phyloP scores from a whole-genome alignment of 1,140 invertebrate species.

The Ceratina calcarata region DNA sequence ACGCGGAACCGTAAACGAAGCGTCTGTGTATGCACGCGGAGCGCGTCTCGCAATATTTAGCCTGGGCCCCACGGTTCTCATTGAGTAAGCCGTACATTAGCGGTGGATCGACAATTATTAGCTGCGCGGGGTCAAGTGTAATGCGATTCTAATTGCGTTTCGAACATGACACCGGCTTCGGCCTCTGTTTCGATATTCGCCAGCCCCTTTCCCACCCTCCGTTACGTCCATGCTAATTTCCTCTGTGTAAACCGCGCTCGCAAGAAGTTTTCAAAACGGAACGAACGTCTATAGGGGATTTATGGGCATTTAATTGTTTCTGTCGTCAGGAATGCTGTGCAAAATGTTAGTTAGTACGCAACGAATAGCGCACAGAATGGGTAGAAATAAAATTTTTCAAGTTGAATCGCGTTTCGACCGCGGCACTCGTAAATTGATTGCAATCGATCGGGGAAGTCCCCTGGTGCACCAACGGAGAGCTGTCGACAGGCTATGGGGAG shows the following conservation, averaged over 20 bases:
- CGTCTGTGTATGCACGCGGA: not conserved
- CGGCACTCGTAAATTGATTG: slow-evolving; percentile 35
- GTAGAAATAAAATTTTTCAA: not conserved
- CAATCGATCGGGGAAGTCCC: slow-evolving; percentile 29
- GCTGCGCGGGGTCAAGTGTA: slow-evolving; percentile 50
- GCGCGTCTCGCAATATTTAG: slow-evolving; percentile 10
- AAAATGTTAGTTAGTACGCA: too few species aligned
- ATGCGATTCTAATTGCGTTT: slow-evolving; percentile 52
- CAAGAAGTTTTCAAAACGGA: not conserved
- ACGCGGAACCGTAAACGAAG: slow-evolving; percentile 20
- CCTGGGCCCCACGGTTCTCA: not conserved
- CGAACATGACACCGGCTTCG: slow-evolving; percentile 45
- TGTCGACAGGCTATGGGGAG: not conserved
- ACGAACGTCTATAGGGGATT: too few species aligned
- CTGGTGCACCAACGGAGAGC: not conserved
- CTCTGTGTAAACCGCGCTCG: not conserved
- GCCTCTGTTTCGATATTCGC: slow-evolving; percentile 37
- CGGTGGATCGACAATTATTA: slow-evolving; percentile 47
- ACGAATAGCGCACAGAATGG: not conserved
- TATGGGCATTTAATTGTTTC: too few species aligned
- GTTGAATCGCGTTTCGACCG: not conserved
- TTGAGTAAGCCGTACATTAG: slow-evolving; percentile 39
- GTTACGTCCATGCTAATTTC: slow-evolving; percentile 16
- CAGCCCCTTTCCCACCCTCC: not conserved
- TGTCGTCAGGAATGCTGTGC: too few species aligned